Evolutionary conservation across 2,888 invertebrate genomes (phyloP).

Genomic region (Eupithecia dodoneata): DNA sequence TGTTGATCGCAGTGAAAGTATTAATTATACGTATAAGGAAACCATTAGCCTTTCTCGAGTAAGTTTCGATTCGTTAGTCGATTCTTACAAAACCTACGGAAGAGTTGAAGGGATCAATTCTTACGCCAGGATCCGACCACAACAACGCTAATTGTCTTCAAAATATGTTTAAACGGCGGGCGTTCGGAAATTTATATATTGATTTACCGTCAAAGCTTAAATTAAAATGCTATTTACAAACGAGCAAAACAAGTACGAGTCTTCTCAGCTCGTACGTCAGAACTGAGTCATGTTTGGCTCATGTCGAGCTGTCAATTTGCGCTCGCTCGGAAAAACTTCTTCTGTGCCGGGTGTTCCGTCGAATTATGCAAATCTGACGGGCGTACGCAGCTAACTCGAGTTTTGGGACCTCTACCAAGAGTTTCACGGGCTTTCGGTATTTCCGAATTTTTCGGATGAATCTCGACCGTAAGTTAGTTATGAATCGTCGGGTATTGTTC

Average conservation of each 20-base stretch:
- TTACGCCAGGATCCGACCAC: neutral
- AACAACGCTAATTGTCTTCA: neutral
- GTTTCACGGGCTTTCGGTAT: neutral
- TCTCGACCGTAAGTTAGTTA: neutral
- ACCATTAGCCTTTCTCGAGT: no score
- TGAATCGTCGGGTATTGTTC: neutral
- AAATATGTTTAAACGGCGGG: neutral
- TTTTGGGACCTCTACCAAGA: constrained; percentile 8
- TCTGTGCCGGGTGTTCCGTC: constrained; percentile 31
- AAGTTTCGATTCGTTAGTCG: no score
- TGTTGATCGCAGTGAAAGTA: neutral
- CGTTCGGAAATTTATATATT: no score
- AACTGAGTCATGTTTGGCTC: constrained; percentile 2
- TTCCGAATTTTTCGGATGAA: neutral
- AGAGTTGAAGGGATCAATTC: neutral
- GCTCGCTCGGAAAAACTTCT: constrained; percentile 38
- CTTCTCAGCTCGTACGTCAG: constrained; percentile 8
- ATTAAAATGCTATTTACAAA: neutral
- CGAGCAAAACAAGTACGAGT: neutral
- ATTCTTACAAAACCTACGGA: no score
- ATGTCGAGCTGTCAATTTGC: constrained; percentile 51
- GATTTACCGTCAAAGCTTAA: neutral
- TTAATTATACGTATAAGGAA: no score
- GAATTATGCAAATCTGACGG: constrained; percentile 48
- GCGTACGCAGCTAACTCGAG: constrained; percentile 10